A percentile compares a stretch with the other conserved stretches of the same genome.
Evolutionary conservation across 2,797 vertebrate genomes (phyloP).

Genomic region (Cercopithecus diana): DNA sequence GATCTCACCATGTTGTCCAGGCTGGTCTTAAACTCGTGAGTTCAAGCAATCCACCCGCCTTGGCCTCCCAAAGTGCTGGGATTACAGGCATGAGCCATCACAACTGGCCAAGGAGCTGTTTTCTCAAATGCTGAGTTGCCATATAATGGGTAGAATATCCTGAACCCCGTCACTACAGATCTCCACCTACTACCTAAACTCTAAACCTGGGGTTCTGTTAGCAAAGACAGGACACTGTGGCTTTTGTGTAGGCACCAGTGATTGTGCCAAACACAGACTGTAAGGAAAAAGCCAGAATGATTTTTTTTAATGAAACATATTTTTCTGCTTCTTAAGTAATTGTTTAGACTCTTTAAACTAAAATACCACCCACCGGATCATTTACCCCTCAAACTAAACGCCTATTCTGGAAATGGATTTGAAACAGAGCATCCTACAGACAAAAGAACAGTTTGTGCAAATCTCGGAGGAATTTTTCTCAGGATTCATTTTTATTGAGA

Average conservation of each 20-base stretch:
- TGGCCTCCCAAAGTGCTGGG: neutral
- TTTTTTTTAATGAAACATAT: neutral
- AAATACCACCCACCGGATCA: neutral
- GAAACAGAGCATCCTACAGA: neutral
- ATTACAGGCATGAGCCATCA: neutral
- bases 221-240: neutral
- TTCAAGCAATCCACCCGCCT: neutral
- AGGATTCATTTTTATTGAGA: neutral
- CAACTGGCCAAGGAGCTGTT: neutral
- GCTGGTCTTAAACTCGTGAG: neutral
- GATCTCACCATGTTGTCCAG: neutral
- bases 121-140: neutral
- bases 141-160: neutral
- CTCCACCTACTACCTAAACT: neutral
- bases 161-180: neutral
- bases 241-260: neutral
- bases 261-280: neutral
- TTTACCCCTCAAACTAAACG: neutral
- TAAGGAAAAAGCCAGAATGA: neutral
- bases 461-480: neutral
- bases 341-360: neutral
- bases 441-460: neutral
- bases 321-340: constrained; percentile 14
- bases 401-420: neutral
- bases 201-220: neutral